Evolutionary conservation across 2,888 invertebrate species (phyloP).

Genomic region (Sinohyriopsis cumingii): DNA sequence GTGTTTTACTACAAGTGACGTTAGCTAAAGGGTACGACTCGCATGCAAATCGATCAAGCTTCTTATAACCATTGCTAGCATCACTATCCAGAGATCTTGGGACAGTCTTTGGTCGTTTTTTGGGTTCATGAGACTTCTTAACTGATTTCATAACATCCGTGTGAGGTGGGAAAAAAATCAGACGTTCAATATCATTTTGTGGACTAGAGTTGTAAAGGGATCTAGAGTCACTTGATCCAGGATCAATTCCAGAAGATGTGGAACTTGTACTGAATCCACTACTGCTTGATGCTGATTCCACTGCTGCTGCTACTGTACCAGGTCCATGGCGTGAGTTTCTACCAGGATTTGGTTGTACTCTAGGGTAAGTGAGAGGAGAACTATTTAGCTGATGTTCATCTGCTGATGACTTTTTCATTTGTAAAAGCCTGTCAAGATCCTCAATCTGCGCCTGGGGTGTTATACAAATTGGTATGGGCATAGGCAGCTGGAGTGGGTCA

Average conservation of each 20-base stretch:
- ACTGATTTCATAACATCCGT: slow-evolving; percentile 36
- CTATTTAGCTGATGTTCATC: no score
- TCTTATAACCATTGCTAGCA: slow-evolving; percentile 20
- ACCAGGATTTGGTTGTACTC: neutral
- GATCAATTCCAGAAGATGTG: slow-evolving; percentile 56
- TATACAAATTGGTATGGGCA: slow-evolving; percentile 44
- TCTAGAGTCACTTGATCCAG: slow-evolving; percentile 48
- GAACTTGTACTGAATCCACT: slow-evolving; percentile 58
- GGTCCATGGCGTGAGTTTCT: neutral
- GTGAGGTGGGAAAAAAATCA: slow-evolving; percentile 62
- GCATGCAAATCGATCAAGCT: slow-evolving; percentile 44
- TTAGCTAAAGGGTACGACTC: slow-evolving; percentile 36
- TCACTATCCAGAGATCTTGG: slow-evolving; percentile 26
- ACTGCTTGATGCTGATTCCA: slow-evolving; percentile 51
- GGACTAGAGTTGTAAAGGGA: slow-evolving; percentile 39
- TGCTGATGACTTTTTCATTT: no score
- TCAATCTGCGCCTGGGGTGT: slow-evolving; percentile 38
- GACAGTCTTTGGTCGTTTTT: slow-evolving; percentile 26
- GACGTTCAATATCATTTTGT: slow-evolving; percentile 51
- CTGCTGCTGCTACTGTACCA: neutral
- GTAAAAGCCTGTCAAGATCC: slow-evolving; percentile 17
- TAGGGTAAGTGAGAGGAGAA: no score
- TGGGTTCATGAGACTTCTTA: slow-evolving; percentile 25
- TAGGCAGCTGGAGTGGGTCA: slow-evolving; percentile 49
- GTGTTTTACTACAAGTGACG: no score